Percentiles rank a stretch among this genome's conserved stretches.
Conservation (phyloP, 2,113 vertebrate genomes). For the Elaphurus davidianus region DNA sequence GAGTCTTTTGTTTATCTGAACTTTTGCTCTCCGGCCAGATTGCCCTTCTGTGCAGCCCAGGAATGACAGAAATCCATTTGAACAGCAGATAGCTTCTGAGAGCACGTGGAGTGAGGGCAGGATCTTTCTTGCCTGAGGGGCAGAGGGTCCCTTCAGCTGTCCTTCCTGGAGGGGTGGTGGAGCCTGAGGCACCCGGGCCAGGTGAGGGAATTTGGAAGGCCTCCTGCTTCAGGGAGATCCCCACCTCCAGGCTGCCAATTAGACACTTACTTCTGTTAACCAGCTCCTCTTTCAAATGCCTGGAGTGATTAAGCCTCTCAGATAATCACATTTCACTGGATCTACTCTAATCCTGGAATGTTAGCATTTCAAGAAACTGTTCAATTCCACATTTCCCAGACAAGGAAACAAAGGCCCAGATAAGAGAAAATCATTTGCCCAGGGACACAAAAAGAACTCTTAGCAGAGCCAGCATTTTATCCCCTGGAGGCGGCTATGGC, state of each 20-base stretch:
- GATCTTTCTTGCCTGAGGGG: background rate
- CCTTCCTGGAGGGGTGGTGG: background rate
- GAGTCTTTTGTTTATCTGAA: background rate
- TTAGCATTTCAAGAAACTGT: background rate
- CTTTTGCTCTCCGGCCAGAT: background rate
- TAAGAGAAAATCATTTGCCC: background rate
- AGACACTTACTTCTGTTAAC: background rate
- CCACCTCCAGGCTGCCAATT: background rate
- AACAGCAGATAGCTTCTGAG: background rate
- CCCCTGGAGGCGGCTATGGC: background rate
- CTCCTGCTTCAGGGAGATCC: background rate
- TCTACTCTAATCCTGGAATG: background rate
- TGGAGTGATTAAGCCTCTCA: background rate
- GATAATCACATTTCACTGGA: background rate
- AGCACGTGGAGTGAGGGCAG: background rate
- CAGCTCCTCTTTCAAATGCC: background rate
- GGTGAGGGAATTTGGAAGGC: background rate
- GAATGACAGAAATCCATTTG: background rate
- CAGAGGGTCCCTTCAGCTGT: background rate
- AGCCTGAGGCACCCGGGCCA: rapidly evolving
- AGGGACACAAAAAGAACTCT: background rate
- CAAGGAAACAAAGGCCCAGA: background rate
- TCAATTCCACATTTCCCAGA: background rate
- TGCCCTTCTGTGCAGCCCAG: background rate
- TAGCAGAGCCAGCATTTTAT: background rate